Base-by-base conservation (phyloP, 2,797 vertebrate species). In the Brachymystax lenok region DNA sequence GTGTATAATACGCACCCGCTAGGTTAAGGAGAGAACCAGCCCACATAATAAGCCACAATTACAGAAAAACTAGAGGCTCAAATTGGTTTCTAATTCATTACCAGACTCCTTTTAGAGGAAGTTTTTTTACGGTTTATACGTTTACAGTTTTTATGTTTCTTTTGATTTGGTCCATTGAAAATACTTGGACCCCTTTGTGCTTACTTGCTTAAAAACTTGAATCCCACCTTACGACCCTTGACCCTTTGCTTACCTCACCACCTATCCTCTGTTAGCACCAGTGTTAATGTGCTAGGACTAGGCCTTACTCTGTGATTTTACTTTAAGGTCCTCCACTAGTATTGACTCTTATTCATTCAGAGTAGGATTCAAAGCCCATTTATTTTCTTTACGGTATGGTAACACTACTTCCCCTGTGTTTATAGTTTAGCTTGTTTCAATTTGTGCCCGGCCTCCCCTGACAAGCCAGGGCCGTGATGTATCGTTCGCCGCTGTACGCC, bases 341-440 rank as follows among this genome's bases (percentile, higher is more conserved):
- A 88, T 84, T 84, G 83, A 86, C 87, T 88, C 80, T 88, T 88
- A 92, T 93, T 92, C 83, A 91, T 92, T 89, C 85, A 86, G 90
- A 89, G 85, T 81, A 78, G 82, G 84, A 89, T 91, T 92, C 89
- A 86, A 87, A 81, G 90, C 81, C 88, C 86, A 84, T 90, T 93
- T 91, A 46, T 13, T 46, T 46, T 46, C 40, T 46, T 46, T 46
- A 46, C 40, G 10, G 40, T 46, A 46, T 46, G 40, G 40, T 12
- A 10, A 46, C 40, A 46, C 40, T 46, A 46, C 83, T 84, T 92
- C 91, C 91, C 89, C 86, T 83, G 89, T 93, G 92, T 94, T 94
- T 93, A 92, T 90, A 92, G 90, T 94, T 93, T 88, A 87, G 90
- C 89, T 89, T 90, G 88, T 93, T 93, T 94, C 90, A 92, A 90